phyloP scores from a whole-genome alignment of 2,888 invertebrate species.

The Stomorhina lunata region DNA sequence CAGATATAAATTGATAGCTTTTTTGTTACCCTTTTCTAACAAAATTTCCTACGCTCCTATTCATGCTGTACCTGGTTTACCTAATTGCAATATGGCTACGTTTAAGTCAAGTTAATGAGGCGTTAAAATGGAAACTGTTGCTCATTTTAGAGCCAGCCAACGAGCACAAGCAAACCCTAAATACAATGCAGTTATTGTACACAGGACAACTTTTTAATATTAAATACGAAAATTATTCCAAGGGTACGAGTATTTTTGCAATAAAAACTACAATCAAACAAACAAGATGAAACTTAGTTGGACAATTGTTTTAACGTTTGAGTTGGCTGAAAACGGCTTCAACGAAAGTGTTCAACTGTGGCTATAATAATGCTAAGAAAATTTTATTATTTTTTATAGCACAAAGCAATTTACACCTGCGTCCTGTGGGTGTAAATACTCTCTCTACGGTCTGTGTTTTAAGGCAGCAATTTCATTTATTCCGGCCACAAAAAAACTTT shows the following conservation, averaged over 20 bases:
- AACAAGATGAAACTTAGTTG: conserved; percentile 54
- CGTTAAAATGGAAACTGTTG: conserved; percentile 76
- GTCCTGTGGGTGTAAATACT: conserved; percentile 11
- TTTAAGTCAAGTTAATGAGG: conserved; percentile 75
- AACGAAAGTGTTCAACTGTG: conserved; percentile 46
- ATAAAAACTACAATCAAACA: conserved; percentile 63
- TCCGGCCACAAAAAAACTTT: conserved; percentile 18
- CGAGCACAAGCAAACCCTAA: neutral
- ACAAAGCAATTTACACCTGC: conserved; percentile 65
- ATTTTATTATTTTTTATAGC: conserved; percentile 45
- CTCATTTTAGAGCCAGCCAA: conserved; percentile 45
- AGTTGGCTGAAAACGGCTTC: conserved; percentile 1
- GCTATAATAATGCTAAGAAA: neutral
- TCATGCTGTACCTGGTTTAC: neutral
- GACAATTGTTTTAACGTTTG: conserved; percentile 56
- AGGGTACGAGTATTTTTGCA: conserved; percentile 32
- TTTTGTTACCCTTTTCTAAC: neutral
- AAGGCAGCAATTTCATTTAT: conserved; percentile 20
- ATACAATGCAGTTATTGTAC: conserved; percentile 31
- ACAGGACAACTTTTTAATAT: too few relatives aligned
- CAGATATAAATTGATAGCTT: too few relatives aligned
- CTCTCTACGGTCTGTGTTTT: neutral
- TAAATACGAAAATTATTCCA: conserved; percentile 20
- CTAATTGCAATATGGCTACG: conserved; percentile 59
- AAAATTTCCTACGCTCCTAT: neutral